A percentile compares a stretch with the other conserved stretches of the same genome.
Conservation (phyloP, 2,888 invertebrate species). For the Meghimatium bilineatum region DNA sequence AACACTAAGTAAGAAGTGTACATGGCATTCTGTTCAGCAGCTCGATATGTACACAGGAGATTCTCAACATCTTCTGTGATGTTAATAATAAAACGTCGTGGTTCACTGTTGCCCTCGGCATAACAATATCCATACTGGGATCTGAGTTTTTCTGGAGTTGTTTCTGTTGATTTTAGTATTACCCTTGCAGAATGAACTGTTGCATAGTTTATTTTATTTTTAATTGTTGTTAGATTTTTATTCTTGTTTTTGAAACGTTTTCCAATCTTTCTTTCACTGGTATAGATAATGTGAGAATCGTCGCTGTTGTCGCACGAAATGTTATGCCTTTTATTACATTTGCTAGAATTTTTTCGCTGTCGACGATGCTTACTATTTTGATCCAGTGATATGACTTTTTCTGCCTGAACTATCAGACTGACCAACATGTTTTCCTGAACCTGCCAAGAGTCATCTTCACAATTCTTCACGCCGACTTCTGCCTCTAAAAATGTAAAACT, state of each 20-base stretch:
- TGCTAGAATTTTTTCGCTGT: neutral
- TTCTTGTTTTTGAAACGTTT: neutral
- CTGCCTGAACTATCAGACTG: constrained; percentile 44
- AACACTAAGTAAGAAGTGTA: constrained; percentile 47
- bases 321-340: neutral
- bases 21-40: neutral
- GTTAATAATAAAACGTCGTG: constrained; percentile 52
- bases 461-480: neutral
- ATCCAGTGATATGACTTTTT: constrained; percentile 16
- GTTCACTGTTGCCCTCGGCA: constrained; percentile 49
- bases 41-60: constrained; percentile 2
- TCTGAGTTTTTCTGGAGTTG: constrained; percentile 37
- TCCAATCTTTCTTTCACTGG: neutral
- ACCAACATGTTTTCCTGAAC: neutral
- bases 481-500: no score
- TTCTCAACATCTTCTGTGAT: constrained; percentile 46
- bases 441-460: neutral
- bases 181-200: constrained; percentile 23
- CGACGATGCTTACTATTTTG: neutral
- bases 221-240: neutral
- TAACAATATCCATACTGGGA: constrained; percentile 48
- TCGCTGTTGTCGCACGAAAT: neutral
- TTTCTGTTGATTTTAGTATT: constrained; percentile 41
- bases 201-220: neutral
- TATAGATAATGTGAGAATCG: constrained; percentile 43